Conservation (phyloP, 1,140 invertebrate species). For the Drosophila nasuta region DNA sequence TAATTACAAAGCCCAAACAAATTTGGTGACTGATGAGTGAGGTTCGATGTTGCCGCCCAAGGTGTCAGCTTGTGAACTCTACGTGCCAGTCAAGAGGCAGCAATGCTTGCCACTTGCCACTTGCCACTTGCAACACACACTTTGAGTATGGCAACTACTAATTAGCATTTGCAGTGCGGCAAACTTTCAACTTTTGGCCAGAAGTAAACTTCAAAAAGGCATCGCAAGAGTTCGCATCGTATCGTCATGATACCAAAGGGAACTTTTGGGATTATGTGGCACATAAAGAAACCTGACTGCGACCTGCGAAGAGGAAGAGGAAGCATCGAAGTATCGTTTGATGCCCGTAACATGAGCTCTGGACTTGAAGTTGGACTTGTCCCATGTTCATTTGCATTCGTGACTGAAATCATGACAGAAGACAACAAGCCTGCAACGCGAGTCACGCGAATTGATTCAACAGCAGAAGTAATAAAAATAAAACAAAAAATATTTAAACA, state of each 20-base stretch:
- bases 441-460: constrained; percentile 60
- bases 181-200: constrained; percentile 57
- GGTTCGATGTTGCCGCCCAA: neutral
- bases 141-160: constrained; percentile 40
- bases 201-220: constrained; percentile 14
- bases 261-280: neutral
- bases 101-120: constrained; percentile 18
- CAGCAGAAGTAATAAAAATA: constrained; percentile 13
- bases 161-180: constrained; percentile 65
- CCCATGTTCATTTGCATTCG: constrained; percentile 71
- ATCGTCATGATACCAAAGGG: constrained; percentile 37
- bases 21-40: neutral
- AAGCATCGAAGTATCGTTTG: constrained; percentile 52
- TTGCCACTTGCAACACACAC: neutral
- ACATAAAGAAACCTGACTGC: constrained; percentile 41
- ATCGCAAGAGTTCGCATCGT: neutral
- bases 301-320: constrained; percentile 17
- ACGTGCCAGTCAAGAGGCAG: constrained; percentile 55
- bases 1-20: constrained; percentile 19
- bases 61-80: constrained; percentile 57
- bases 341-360: constrained; percentile 66
- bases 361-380: constrained; percentile 5
- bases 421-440: constrained; percentile 42
- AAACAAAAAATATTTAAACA: neutral
- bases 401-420: constrained; percentile 71